Evolutionary conservation across 2,888 invertebrate species (phyloP).

Genomic region (Melinaea menophilus): DNA sequence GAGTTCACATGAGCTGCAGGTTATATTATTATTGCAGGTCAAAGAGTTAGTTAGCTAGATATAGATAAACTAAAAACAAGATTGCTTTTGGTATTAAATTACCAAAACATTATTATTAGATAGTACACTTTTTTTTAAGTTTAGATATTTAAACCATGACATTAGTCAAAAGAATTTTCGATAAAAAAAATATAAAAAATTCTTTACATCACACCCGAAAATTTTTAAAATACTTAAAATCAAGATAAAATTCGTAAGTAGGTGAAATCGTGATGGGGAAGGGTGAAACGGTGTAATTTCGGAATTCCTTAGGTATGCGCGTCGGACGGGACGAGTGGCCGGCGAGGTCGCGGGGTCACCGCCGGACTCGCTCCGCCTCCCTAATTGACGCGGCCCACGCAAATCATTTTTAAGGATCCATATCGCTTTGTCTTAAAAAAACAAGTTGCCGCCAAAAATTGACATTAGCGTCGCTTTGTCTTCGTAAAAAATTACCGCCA

Average conservation of each 20-base stretch:
- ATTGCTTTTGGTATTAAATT: no score
- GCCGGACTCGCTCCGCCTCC: conserved; percentile 71
- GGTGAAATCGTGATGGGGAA: conserved; percentile 52
- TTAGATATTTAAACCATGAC: no score
- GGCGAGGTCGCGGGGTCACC: conserved; percentile 60
- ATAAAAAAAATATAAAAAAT: background rate
- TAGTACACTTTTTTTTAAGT: no score
- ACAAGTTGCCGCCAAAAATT: conserved; percentile 2
- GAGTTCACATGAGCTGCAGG: no score
- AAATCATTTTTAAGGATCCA: conserved; percentile 73
- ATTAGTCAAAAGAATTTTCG: no score
- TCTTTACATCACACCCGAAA: background rate
- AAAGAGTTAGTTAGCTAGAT: no score
- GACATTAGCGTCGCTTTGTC: background rate
- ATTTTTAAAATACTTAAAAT: conserved; percentile 6
- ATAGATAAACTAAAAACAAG: no score
- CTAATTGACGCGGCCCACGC: conserved; percentile 77
- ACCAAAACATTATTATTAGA: no score
- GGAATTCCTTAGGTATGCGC: conserved; percentile 48
- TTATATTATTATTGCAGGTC: no score
- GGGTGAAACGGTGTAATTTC: conserved; percentile 47
- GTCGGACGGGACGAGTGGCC: conserved; percentile 37
- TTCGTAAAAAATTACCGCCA: no score
- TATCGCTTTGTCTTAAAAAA: conserved; percentile 4
- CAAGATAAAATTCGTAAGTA: conserved; percentile 37